These are phyloP conservation scores for Pristiophorus japonicus DNA, from an alignment of 2,113 vertebrate species.

Conservation along the genomic window DNA sequence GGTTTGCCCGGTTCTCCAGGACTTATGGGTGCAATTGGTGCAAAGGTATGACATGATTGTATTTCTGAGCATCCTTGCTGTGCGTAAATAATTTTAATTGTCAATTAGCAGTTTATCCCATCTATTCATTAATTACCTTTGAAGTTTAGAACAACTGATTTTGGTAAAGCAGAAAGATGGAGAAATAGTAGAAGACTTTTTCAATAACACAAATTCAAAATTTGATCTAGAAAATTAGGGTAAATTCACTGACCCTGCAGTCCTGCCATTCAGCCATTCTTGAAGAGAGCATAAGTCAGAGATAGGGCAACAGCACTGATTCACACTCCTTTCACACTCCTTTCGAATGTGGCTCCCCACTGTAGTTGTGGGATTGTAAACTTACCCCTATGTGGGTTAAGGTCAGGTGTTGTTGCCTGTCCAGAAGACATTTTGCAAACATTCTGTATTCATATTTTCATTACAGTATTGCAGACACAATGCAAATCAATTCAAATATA, in stretches of 20 bases:
- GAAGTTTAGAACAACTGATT: neutral
- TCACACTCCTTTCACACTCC: neutral
- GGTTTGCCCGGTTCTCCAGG: constrained; percentile 82
- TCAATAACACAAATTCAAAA: neutral
- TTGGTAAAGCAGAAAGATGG: neutral
- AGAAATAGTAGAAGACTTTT: neutral
- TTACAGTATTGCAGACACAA: neutral
- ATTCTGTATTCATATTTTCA: neutral
- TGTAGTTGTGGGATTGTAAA: neutral
- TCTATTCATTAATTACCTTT: neutral
- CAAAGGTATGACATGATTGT: constrained; percentile 65
- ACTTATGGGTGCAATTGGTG: constrained; percentile 71
- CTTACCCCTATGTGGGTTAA: neutral
- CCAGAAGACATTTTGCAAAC: neutral
- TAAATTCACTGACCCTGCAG: neutral
- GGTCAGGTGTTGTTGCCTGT: neutral
- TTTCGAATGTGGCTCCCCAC: neutral
- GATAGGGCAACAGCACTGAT: neutral
- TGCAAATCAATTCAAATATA: neutral
- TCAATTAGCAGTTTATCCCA: neutral
- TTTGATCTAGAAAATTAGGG: neutral
- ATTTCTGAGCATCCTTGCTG: neutral
- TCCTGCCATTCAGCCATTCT: neutral
- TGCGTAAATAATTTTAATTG: neutral
- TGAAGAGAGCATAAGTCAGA: neutral